phyloP scores from a whole-genome alignment of 2,888 invertebrate species.

The Saturnia japonica region DNA sequence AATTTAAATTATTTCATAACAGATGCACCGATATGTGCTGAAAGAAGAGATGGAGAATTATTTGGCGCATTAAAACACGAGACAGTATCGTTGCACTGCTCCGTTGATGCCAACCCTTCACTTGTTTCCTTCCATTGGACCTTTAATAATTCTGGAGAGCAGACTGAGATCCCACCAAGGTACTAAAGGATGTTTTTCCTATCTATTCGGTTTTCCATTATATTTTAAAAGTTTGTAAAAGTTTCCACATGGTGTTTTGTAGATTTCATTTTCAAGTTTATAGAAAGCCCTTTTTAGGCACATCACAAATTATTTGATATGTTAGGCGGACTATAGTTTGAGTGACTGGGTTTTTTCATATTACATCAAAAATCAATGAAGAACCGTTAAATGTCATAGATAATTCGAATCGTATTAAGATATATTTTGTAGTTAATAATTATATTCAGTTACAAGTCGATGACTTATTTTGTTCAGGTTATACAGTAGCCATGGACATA shows the following conservation, averaged over 20 bases:
- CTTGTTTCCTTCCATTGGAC: conserved; percentile 94
- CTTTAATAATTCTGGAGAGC: conserved; percentile 94
- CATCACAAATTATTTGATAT: not conserved
- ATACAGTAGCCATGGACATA: conserved; percentile 85
- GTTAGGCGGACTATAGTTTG: not conserved
- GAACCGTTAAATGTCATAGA: not conserved
- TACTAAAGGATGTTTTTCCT: conserved; percentile 35
- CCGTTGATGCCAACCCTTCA: conserved; percentile 94
- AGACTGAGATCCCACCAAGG: conserved; percentile 89
- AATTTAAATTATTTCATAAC: conserved; percentile 26
- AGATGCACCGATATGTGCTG: conserved; percentile 90
- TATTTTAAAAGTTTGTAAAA: too few relatives aligned
- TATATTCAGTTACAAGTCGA: not conserved
- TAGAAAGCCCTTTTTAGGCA: not conserved
- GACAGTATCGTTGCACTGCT: conserved; percentile 91
- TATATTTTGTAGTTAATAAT: not conserved
- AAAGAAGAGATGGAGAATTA: conserved; percentile 88
- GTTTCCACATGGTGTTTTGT: not conserved
- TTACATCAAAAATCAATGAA: not conserved
- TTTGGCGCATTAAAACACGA: conserved; percentile 94
- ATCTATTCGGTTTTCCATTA: too few relatives aligned
- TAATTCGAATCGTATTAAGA: not conserved
- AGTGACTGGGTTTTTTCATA: not conserved
- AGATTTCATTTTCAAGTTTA: not conserved
- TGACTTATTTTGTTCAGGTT: conserved; percentile 43